Base-by-base conservation (phyloP, 2,113 vertebrate genomes). In the Muscicapa adusta region DNA sequence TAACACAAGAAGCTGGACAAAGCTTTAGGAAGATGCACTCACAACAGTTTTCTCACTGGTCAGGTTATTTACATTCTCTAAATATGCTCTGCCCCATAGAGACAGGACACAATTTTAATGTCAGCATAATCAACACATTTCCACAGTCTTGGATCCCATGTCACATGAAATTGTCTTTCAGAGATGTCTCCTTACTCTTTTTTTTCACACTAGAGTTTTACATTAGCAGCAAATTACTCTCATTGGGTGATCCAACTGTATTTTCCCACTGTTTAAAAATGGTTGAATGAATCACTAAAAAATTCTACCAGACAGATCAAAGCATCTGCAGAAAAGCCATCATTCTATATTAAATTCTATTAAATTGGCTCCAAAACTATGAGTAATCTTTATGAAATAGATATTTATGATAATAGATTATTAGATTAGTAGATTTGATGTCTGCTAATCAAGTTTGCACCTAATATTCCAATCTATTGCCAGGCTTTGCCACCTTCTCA, bases 211-310 rank as follows among this genome's bases (percentile, higher is more conserved):
- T 71, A 68, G 1, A 5, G 29, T 57, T 95, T 88, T 79, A 67
- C 25, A 65, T 40, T 73, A 79, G 88, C 61, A 36, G 57, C 58
- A 91, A 93, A 91, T 62, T 83, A 85, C 63, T 0, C 0, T 79
- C 58, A 82, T 95, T 89, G 91, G 81, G 62, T 76, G 84, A 92
- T 54, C 66, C 87, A 91, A 84, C 57, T 72, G 8, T 91, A 87
- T 87, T 91, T 95, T 85, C 84, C 34, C 50, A 54, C 19, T 62
- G 61, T 89, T 93, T 85, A 84, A 82, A 94, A 95, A 92, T 42
- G 61, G 48, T 80, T 48, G 53, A 77, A 65, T 88, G 60, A 91
- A 84, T 92, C 65, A 84, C 73, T 74, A 63, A 80, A 93, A 83
- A 53, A 16, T 0, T 7, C 57, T 85, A 85, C 79, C 89, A 87